Evolutionary conservation across 2,113 vertebrate genomes (phyloP), one percentile per base, ranked within the genome.

Genomic region (Micronycteris hirsuta): DNA sequence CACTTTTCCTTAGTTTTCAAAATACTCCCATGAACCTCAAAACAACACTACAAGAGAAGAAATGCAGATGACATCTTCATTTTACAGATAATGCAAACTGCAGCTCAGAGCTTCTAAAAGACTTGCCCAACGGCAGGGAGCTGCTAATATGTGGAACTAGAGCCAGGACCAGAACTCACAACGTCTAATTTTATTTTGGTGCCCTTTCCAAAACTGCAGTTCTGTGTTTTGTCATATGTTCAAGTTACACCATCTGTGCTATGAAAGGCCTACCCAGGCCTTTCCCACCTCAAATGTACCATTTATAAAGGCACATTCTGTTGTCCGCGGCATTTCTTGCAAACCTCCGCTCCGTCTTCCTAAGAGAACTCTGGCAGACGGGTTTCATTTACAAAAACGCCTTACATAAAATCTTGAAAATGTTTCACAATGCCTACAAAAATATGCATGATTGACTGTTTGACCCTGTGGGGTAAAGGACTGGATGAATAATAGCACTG

Each of bases 321-420:
- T 97, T 96, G 93, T 56, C 67, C 43, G 81, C 10, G 4, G 52
- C 56, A 63, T 96, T 97, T 96, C 88, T 91, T 96, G 89, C 82
- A 96, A 90, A 92, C 73, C 82, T 97, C 94, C 93, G 95, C 61
- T 91, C 61, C 58, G 78, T 78, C 89, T 96, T 96, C 45, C 3
- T 20, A 92, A 88, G 67, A 95, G 86, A 93, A 71, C 84, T 89
- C 74, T 43, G 68, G 74, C 86, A 97, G 89, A 33, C 94, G 76
- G 41, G 54, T 82, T 93, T 91, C 93, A 86, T 89, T 97, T 97
- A 97, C 96, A 97, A 97, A 94, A 97, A 89, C 93, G 83, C 93
- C 93, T 97, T 89, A 97, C 78, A 97, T 91, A 95, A 95, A 96
- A 86, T 94, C 93, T 76, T 94, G 73, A 96, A 97, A 96, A 95